These are phyloP conservation scores for Oikopleura vanhoeffeni DNA, from an alignment of 23 tunicate genomes.

Conservation along the genomic window DNA sequence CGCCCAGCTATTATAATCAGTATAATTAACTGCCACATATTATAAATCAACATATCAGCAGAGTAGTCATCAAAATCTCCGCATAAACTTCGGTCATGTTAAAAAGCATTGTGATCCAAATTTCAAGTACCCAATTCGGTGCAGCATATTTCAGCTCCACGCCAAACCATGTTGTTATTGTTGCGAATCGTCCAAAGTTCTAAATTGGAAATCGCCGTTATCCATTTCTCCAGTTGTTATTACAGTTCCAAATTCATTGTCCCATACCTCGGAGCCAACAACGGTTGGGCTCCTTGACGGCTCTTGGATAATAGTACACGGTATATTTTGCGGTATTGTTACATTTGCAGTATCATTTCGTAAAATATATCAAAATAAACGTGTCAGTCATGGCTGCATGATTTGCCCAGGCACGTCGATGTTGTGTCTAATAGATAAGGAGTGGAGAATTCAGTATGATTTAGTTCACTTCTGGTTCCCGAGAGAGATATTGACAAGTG, in stretches of 20 bases:
- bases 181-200: background rate
- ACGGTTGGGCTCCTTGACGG: background rate
- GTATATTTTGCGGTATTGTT: background rate
- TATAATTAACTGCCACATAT: background rate
- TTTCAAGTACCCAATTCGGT: background rate
- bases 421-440: background rate
- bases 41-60: no score
- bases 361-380: background rate
- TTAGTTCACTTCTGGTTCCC: background rate
- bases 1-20: background rate
- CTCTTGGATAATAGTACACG: background rate
- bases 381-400: background rate
- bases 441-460: background rate
- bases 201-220: background rate
- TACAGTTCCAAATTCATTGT: no score
- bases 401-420: background rate
- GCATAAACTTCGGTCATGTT: conserved; percentile 8
- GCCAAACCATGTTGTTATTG: conserved; percentile 10
- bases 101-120: background rate
- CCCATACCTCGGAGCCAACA: background rate
- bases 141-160: background rate
- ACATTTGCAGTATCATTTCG: background rate
- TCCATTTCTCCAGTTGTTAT: background rate
- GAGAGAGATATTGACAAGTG: conserved; percentile 19
- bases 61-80: conserved; percentile 18